A percentile compares a stretch with the other conserved stretches of the same genome.
phyloP scores from a whole-genome alignment of 1,140 invertebrate genomes.

The Pachypsylla venusta region DNA sequence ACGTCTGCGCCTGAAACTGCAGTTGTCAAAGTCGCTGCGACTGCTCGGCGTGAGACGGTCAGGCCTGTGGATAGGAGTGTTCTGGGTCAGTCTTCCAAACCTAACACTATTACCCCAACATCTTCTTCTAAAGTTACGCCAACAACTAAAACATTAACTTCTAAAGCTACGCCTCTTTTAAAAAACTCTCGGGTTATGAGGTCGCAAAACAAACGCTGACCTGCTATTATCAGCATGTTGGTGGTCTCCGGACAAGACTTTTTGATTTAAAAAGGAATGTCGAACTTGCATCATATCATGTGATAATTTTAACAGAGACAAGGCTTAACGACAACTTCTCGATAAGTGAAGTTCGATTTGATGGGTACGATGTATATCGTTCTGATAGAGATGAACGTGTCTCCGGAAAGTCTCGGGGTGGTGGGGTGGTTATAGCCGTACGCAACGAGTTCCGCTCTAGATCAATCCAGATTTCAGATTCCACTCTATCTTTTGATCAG shows the following conservation, averaged over 20 bases:
- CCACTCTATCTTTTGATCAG: not conserved
- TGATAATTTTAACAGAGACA: not conserved
- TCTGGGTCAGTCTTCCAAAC: too few species aligned
- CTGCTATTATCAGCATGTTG: not conserved
- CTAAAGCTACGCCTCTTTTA: too few species aligned
- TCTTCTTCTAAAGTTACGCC: too few species aligned
- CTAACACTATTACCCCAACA: too few species aligned
- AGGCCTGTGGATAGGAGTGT: too few species aligned
- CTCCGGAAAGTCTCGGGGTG: not conserved
- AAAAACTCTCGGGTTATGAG: too few species aligned
- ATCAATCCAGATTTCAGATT: not conserved
- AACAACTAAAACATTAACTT: too few species aligned
- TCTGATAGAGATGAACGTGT: not conserved
- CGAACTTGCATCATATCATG: not conserved
- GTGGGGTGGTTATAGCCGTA: not conserved
- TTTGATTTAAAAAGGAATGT: not conserved
- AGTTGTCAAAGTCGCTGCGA: too few species aligned
- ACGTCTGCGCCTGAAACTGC: too few species aligned
- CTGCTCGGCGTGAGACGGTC: too few species aligned
- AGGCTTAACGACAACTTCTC: not conserved
- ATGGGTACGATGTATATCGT: not conserved
- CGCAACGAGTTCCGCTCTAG: not conserved
- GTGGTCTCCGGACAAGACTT: not conserved
- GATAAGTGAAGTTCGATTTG: not conserved
- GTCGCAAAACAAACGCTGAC: not conserved